Evolutionary conservation across 2,113 vertebrate species (phyloP), one percentile per base, ranked within the genome.

Genomic region (Circaetus gallicus): DNA sequence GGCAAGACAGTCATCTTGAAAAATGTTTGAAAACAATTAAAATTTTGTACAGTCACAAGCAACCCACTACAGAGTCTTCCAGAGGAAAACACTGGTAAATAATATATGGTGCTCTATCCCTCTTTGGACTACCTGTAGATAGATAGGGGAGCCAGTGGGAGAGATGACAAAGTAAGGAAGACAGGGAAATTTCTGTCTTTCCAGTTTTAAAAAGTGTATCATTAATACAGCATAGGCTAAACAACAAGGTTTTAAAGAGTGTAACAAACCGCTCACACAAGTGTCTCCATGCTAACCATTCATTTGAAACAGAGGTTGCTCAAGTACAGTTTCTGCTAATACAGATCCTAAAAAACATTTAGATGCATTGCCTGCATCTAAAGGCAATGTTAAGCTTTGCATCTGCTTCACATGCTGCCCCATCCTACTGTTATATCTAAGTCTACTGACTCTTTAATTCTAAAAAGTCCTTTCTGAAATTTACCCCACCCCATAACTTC

Each of bases 381-480:
- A 82, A 72, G 76, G 40, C 58, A 26, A 1, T 0, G 18, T 15
- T 47, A 65, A 43, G 52, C 47, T 50, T 26, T 53, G 4, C 19
- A 1, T 25, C 40, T 69, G 58, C 66, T 63, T 63, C 56, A 25
- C 11, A 6, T 31, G 9, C 26, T 61, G 29, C 67, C 47, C 67
- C n/a, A 40, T 28, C 29, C 82, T 22, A 2, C 67, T 0, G 0
- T 56, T 40, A 19, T 6, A 47, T 14, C 38, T 11, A 2, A 18
- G 8, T 10, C 50, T 80, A 6, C 83, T 7, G 55, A 18, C 34
- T 16, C 47, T 42, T 59, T 10, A 10, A 32, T 61, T 36, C 58
- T 31, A 1, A 16, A 29, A 62, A 9, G 11, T 32, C 61, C 55
- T 58, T 70, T 66, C 22, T 66, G 81, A 13, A 25, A 8, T 31